These are phyloP conservation scores for Mungos mungo DNA, from an alignment of 2,113 vertebrate genomes.

Conservation along the genomic window DNA sequence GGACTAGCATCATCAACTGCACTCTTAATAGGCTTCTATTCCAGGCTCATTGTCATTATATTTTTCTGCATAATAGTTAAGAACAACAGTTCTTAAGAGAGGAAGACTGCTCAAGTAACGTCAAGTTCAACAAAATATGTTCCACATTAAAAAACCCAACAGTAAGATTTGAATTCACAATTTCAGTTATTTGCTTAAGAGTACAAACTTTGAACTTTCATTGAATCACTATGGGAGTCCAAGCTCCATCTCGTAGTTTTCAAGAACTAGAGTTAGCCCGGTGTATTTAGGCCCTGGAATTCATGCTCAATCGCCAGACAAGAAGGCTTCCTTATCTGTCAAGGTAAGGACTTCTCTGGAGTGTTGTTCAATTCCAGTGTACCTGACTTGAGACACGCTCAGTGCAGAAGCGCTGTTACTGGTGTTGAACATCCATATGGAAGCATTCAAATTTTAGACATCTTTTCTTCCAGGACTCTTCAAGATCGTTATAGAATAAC, in stretches of 20 bases:
- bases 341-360: background rate
- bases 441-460: background rate
- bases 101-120: background rate
- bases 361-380: background rate
- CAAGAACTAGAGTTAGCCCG: background rate
- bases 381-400: background rate
- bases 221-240: background rate
- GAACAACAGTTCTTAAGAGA: background rate
- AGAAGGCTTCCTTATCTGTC: background rate
- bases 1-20: background rate
- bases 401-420: background rate
- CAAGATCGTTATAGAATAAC: background rate
- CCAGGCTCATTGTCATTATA: background rate
- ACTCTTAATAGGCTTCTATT: background rate
- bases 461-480: background rate
- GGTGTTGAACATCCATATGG: background rate
- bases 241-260: background rate
- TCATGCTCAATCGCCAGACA: background rate
- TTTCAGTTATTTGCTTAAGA: background rate
- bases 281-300: background rate
- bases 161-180: background rate
- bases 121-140: background rate
- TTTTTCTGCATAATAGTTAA: background rate
- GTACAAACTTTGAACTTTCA: background rate
- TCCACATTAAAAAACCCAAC: background rate